Evolutionary conservation across 2,113 vertebrate genomes (phyloP), one percentile per base, ranked within the genome.

Genomic region (Melanotaenia duboulayi): DNA sequence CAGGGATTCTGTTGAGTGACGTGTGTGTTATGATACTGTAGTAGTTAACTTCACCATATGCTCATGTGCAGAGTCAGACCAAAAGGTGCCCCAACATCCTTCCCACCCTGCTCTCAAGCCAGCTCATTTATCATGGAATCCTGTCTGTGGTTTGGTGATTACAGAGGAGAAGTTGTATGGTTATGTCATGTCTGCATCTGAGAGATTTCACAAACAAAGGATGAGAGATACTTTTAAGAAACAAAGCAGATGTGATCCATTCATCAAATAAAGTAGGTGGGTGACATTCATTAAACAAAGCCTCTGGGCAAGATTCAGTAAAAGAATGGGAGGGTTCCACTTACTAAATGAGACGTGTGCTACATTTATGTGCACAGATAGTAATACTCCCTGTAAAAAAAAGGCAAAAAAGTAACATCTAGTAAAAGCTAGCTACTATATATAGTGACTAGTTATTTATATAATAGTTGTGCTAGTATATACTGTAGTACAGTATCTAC

Each of bases 11-110:
- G 57, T 16, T 72, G 12, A 65, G 19, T 40, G 39, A 61, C 46
- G 56, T 61, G 20, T 57, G 25, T 32, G n/a, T 20, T 76, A 32
- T 44, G 23, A 77, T 61, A 59, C 10, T 32, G 22, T 11, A 63
- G 25, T 3, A 59, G 46, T 73, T 80, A 77, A 79, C 65, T 44
- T 52, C n/a, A 25, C 6, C 13, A 5, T 63, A 50, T 76, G 56
- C 46, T 76, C 54, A 71, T 63, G 42, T 51, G 44, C 20, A 71
- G 44, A 60, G 75, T 46, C 49, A 76, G 51, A 82, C 78, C 72
- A 70, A 37, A 46, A 12, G 22, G 20, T 40, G 6, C 13, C 44
- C 9, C 13, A 0, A 35, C 28, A 13, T 20, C 61, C 22, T 9
- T 7, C 35, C 11, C 11, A 1, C 12, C 19, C 37, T 2, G 1